Percentiles rank a stretch among this genome's conserved stretches.
These are phyloP conservation scores for Trichechus manatus DNA, from an alignment of 2,113 vertebrate species.

Conservation along the genomic window DNA sequence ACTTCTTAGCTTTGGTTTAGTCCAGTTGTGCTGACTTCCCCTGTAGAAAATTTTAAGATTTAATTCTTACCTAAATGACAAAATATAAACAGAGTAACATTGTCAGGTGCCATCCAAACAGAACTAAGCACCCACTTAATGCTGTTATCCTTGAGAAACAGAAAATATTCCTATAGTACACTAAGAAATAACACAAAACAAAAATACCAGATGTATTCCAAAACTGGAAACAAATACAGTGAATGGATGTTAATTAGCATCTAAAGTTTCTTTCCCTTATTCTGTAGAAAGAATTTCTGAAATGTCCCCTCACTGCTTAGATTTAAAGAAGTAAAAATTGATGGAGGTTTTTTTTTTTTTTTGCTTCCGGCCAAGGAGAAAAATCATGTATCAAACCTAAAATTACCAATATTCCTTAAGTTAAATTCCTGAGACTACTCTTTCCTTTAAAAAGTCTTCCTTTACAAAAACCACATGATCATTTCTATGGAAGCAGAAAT, in stretches of 20 bases:
- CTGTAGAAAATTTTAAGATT: background rate
- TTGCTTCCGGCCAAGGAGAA: conserved; percentile 12
- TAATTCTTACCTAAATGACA: background rate
- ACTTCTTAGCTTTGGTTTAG: too few relatives aligned
- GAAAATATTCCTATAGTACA: background rate
- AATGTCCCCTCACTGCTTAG: conserved; percentile 53
- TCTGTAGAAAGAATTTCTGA: conserved; percentile 54
- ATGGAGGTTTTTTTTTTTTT: background rate
- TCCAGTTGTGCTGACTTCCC: too few relatives aligned
- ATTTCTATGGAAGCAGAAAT: too few relatives aligned
- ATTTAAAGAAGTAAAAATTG: background rate
- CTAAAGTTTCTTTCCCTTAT: conserved; percentile 43
- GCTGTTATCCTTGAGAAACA: background rate
- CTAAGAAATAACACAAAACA: background rate
- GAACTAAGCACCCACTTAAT: background rate
- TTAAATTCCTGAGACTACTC: conserved; percentile 13
- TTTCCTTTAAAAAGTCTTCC: conserved; percentile 35
- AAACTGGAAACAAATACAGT: conserved; percentile 53
- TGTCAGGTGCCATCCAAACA: background rate
- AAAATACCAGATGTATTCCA: background rate
- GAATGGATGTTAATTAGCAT: background rate
- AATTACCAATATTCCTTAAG: background rate
- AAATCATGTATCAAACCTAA: conserved; percentile 29
- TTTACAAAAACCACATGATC: too few relatives aligned
- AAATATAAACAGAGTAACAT: background rate